Percentiles rank a stretch among this genome's conserved stretches.
phyloP scores from a whole-genome alignment of 2,113 vertebrate genomes.

The Procavia capensis region DNA sequence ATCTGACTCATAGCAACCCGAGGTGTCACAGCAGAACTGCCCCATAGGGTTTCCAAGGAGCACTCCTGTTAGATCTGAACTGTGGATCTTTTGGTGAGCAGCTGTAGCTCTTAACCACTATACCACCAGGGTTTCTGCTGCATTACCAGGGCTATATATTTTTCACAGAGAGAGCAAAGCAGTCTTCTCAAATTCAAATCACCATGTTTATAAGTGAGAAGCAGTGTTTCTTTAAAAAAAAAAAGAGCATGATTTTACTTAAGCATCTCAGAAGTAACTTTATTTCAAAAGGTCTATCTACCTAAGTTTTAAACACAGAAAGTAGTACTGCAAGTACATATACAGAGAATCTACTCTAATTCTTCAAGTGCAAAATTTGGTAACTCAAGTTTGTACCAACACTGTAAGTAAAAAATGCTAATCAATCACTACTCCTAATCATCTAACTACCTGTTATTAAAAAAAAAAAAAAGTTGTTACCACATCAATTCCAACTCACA shows the following conservation, averaged over 20 bases:
- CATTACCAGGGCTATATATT: neutral
- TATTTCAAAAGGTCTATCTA: conserved; percentile 7
- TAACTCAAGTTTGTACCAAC: conserved; percentile 28
- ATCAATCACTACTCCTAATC: neutral
- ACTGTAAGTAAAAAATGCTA: neutral
- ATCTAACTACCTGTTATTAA: neutral
- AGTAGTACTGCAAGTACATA: neutral
- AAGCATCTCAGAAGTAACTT: neutral
- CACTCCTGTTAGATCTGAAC: too few relatives aligned
- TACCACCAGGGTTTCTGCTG: too few relatives aligned
- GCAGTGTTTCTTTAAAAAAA: neutral
- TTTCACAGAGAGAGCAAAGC: conserved; percentile 21
- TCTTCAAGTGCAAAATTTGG: conserved; percentile 48
- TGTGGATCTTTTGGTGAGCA: too few relatives aligned
- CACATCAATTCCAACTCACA: too few relatives aligned
- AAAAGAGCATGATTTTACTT: neutral
- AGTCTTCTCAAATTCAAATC: conserved; percentile 34
- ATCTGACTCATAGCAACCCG: too few relatives aligned
- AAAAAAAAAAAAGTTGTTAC: too few relatives aligned
- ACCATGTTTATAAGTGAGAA: conserved; percentile 40
- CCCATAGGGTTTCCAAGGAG: too few relatives aligned
- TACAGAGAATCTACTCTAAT: neutral
- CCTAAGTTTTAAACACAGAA: conserved; percentile 46
- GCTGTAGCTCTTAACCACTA: too few relatives aligned
- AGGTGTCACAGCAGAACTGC: too few relatives aligned